Evolutionary conservation across 2,797 vertebrate genomes (phyloP).

Genomic region (Leptodactylus fallax): DNA sequence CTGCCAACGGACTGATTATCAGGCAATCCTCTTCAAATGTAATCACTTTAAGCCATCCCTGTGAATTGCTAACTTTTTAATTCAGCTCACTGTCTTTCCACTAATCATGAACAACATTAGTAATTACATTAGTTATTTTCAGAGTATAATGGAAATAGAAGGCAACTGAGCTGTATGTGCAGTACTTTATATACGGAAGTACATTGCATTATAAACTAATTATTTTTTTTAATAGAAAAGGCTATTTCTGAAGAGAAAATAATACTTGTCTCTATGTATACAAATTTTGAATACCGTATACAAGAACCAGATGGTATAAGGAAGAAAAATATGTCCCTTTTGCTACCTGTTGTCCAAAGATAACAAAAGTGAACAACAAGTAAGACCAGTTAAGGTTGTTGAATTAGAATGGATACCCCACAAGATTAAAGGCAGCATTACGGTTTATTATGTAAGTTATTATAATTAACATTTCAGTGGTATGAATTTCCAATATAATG

Average conservation of each 20-base stretch:
- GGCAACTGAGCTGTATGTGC: neutral
- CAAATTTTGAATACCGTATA: neutral
- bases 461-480: too few species aligned
- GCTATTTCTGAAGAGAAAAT: neutral
- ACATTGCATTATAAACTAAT: neutral
- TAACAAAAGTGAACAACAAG: neutral
- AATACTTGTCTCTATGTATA: neutral
- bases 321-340: neutral
- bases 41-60: constrained; percentile 59
- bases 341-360: neutral
- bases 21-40: constrained; percentile 63
- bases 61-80: constrained; percentile 64
- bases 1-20: constrained; percentile 62
- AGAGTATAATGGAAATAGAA: constrained; percentile 42
- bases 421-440: too few species aligned
- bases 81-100: constrained; percentile 53
- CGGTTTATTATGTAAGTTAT: too few species aligned
- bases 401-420: too few species aligned
- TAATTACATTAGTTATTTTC: constrained; percentile 57
- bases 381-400: too few species aligned
- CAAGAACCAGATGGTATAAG: neutral
- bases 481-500: too few species aligned
- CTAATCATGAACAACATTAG: constrained; percentile 60
- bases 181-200: neutral
- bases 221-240: neutral